Evolutionary conservation across 2,797 vertebrate genomes (phyloP).

Genomic region (Spinus pinus): DNA sequence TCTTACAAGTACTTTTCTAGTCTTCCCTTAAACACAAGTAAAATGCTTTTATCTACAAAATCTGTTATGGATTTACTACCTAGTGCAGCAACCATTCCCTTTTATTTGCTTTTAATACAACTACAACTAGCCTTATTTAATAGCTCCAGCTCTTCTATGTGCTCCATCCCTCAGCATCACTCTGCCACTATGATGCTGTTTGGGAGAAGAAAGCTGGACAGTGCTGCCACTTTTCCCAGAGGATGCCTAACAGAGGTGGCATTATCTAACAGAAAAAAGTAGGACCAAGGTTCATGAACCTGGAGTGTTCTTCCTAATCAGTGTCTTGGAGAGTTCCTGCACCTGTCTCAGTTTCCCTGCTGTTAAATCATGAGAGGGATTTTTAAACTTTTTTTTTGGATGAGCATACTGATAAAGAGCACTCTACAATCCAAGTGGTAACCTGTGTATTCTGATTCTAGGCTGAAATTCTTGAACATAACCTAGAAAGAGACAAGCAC

Average conservation of each 20-base stretch:
- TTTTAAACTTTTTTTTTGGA: background rate
- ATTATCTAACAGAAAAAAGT: background rate
- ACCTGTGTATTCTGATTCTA: constrained; percentile 8
- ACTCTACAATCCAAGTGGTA: background rate
- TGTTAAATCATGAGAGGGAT: background rate
- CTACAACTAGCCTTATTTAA: background rate
- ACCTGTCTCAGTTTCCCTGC: background rate
- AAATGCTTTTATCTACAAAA: background rate
- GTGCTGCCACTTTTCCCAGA: background rate
- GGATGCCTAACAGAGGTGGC: background rate
- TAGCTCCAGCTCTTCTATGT: background rate
- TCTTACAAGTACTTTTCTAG: background rate
- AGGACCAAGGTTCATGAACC: background rate
- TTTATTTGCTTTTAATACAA: background rate
- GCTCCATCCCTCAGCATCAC: background rate
- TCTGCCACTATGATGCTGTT: background rate
- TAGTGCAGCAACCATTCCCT: background rate
- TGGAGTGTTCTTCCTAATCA: background rate
- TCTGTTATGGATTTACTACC: background rate
- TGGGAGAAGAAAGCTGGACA: background rate
- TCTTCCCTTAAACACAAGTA: background rate
- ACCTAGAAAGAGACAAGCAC: constrained; percentile 7
- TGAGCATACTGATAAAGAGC: background rate
- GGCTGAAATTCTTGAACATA: constrained; percentile 11
- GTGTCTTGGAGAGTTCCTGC: background rate